Percentiles rank a stretch among this genome's conserved stretches.
Conservation (phyloP, 2,888 invertebrate species). For the Sinotaia quadrata region DNA sequence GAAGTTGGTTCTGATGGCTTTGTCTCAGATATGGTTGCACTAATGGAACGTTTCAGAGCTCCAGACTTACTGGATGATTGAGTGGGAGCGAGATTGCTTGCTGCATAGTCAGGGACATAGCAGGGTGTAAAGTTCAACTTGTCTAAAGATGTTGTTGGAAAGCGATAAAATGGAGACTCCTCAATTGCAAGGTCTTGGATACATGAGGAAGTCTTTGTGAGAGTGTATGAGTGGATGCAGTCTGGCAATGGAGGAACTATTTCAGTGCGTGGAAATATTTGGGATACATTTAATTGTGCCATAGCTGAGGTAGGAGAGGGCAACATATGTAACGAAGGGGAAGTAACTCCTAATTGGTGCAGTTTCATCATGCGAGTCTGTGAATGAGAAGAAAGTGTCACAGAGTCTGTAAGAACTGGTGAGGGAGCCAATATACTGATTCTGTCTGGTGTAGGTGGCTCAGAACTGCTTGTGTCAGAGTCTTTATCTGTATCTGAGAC, state of each 20-base stretch:
- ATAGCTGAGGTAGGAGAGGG: constrained; percentile 73
- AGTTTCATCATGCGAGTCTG: constrained; percentile 2
- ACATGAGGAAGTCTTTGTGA: neutral
- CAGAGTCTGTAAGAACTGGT: constrained; percentile 11
- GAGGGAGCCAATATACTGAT: constrained; percentile 23
- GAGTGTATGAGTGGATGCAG: neutral
- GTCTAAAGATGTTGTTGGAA: constrained; percentile 70
- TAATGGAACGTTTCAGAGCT: constrained; percentile 30
- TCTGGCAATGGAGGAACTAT: neutral
- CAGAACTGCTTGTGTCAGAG: constrained; percentile 29
- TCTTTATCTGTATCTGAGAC: constrained; percentile 38
- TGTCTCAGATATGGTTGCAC: constrained; percentile 25
- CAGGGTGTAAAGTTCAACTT: constrained; percentile 71
- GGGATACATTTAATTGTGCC: constrained; percentile 69
- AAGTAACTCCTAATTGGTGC: neutral
- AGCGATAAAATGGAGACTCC: constrained; percentile 32
- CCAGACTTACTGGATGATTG: constrained; percentile 19
- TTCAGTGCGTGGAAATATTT: constrained; percentile 17
- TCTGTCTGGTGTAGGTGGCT: constrained; percentile 14
- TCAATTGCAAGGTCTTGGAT: constrained; percentile 10
- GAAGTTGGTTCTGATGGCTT: constrained; percentile 41
- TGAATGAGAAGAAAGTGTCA: neutral
- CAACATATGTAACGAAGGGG: constrained; percentile 32
- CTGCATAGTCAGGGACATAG: constrained; percentile 52
- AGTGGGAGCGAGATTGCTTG: constrained; percentile 17